Evolutionary conservation across 64 coral and sea anemone genomes (phyloP).

Genomic region (Trachythela sp.): DNA sequence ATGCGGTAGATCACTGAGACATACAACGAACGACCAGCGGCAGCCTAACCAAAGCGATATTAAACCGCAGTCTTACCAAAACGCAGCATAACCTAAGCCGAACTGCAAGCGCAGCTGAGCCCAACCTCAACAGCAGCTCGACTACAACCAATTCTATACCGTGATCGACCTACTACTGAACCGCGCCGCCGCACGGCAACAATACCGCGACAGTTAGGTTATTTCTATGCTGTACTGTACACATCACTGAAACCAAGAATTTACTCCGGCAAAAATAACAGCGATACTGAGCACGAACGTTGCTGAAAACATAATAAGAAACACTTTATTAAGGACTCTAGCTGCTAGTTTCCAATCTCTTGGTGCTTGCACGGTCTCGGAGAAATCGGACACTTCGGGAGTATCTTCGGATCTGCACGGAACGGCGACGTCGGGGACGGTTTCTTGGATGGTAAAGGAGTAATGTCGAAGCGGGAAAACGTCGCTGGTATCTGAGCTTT

Average conservation of each 20-base stretch:
- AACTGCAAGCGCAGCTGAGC: too few relatives aligned
- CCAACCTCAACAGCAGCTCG: too few relatives aligned
- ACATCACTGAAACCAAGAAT: not conserved
- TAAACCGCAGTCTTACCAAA: too few relatives aligned
- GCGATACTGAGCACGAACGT: not conserved
- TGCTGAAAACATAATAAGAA: not conserved
- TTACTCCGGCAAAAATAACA: not conserved
- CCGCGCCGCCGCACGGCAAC: too few relatives aligned
- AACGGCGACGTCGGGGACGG: not conserved
- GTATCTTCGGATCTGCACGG: not conserved
- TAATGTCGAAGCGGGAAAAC: not conserved
- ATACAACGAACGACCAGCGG: too few relatives aligned
- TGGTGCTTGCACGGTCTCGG: not conserved
- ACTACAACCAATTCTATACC: too few relatives aligned
- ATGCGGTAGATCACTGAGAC: too few relatives aligned
- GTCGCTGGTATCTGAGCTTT: not conserved
- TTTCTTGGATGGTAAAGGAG: not conserved
- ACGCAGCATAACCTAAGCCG: too few relatives aligned
- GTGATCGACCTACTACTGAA: too few relatives aligned
- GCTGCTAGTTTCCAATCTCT: constrained; percentile 14
- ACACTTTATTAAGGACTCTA: not conserved
- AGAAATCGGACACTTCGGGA: not conserved
- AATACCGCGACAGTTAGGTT: too few relatives aligned
- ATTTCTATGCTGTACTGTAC: too few relatives aligned
- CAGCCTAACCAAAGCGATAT: too few relatives aligned